Percentiles rank a stretch among this genome's conserved stretches.
Conservation (phyloP, 1,140 invertebrate genomes). For the Drosophila nigromelanica region DNA sequence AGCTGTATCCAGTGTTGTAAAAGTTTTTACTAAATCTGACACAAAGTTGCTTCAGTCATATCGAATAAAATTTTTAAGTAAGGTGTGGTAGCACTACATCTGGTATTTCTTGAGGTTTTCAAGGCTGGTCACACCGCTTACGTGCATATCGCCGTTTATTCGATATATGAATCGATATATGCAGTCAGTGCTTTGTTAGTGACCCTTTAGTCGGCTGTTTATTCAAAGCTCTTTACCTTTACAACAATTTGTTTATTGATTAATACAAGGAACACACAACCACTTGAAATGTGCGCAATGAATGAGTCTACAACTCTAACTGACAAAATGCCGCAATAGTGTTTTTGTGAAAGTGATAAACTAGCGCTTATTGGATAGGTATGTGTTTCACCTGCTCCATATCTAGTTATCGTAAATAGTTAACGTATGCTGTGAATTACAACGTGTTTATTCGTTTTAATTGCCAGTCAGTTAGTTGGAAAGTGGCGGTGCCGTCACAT, state of each 20-base stretch:
- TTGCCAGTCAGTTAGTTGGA: conserved; percentile 14
- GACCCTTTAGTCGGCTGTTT: conserved; percentile 2
- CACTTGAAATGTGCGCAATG: not conserved
- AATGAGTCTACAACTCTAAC: conserved; percentile 19
- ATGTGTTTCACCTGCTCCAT: not conserved
- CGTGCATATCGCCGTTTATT: not conserved
- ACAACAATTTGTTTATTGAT: conserved; percentile 49
- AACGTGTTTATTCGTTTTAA: conserved; percentile 1
- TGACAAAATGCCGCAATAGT: conserved; percentile 18
- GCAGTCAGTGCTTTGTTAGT: conserved; percentile 2
- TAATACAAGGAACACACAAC: not conserved
- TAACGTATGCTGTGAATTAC: not conserved
- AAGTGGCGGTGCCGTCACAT: conserved; percentile 53
- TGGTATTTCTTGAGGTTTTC: not conserved
- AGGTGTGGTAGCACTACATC: not conserved
- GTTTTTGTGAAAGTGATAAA: conserved; percentile 5
- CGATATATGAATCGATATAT: conserved; percentile 25
- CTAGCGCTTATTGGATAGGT: conserved; percentile 22
- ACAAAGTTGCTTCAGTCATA: conserved; percentile 29
- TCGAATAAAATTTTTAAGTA: conserved; percentile 18
- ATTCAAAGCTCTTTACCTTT: conserved; percentile 27
- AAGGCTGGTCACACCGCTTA: not conserved
- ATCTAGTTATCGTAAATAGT: not conserved
- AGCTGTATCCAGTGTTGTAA: conserved; percentile 57
- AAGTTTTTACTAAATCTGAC: conserved; percentile 37